Evolutionary conservation across 2,888 invertebrate genomes (phyloP).

Genomic region (Bruchidius siliquastri): DNA sequence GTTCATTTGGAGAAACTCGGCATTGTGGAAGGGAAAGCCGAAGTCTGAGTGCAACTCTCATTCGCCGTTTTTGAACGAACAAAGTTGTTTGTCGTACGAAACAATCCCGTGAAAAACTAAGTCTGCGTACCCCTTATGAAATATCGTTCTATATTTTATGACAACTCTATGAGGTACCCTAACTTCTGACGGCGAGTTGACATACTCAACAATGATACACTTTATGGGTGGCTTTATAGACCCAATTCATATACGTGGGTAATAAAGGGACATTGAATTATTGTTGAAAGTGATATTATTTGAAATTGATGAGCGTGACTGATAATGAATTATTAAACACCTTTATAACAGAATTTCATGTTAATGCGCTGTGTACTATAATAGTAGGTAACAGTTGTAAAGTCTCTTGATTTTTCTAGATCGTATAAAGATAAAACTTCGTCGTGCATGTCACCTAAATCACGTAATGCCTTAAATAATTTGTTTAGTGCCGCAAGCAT

Average conservation of each 20-base stretch:
- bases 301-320: conserved; percentile 33
- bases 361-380: conserved; percentile 8
- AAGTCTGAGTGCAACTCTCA: too few relatives aligned
- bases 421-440: conserved; percentile 12
- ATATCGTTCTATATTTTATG: too few relatives aligned
- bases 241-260: not conserved
- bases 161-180: not conserved
- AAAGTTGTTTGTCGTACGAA: too few relatives aligned
- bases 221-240: conserved; percentile 3
- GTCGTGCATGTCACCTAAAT: conserved; percentile 16
- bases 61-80: too few relatives aligned
- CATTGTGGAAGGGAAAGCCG: too few relatives aligned
- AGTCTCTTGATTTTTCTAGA: conserved; percentile 28
- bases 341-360: conserved; percentile 32
- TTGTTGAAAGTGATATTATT: conserved; percentile 27
- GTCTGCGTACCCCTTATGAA: too few relatives aligned
- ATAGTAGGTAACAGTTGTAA: conserved; percentile 24
- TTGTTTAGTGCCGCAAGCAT: conserved; percentile 1
- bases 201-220: conserved; percentile 5
- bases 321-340: conserved; percentile 34
- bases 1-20: too few relatives aligned
- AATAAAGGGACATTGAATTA: conserved; percentile 6
- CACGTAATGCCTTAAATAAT: conserved; percentile 18
- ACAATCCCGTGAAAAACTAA: too few relatives aligned
- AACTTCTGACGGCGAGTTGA: not conserved